phyloP scores from a whole-genome alignment of 2,888 invertebrate genomes.

The Actias luna region DNA sequence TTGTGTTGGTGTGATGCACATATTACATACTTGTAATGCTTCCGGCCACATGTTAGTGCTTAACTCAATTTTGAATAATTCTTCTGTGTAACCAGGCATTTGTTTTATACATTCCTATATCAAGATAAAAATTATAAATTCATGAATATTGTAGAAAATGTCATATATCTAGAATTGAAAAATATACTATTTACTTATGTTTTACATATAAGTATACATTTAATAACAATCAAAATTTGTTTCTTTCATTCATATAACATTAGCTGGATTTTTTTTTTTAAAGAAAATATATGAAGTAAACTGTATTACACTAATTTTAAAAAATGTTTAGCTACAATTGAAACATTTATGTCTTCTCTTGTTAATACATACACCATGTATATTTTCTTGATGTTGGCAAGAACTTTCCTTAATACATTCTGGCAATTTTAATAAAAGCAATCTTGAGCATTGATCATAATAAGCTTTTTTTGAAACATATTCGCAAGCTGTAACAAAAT shows the following conservation, averaged over 20 bases:
- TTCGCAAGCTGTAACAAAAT: slow-evolving; percentile 66
- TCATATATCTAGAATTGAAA: too few species aligned
- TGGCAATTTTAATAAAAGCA: slow-evolving; percentile 55
- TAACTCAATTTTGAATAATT: slow-evolving; percentile 63
- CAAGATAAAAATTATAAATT: neutral
- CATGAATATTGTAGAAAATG: too few species aligned
- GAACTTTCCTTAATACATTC: slow-evolving; percentile 43
- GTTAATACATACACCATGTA: slow-evolving; percentile 43
- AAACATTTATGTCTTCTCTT: too few species aligned
- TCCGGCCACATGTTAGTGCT: slow-evolving; percentile 67
- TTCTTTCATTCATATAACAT: too few species aligned
- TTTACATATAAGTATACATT: too few species aligned
- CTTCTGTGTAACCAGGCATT: slow-evolving; percentile 43
- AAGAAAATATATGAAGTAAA: too few species aligned
- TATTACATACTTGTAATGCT: slow-evolving; percentile 63
- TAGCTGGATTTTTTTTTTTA: too few species aligned
- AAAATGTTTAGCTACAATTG: too few species aligned
- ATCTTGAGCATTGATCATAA: slow-evolving; percentile 49
- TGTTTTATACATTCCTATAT: slow-evolving; percentile 2
- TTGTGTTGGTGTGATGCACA: slow-evolving; percentile 56
- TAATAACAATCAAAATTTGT: too few species aligned
- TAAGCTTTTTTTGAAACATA: slow-evolving; percentile 59
- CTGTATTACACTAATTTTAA: too few species aligned
- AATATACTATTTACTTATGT: too few species aligned
- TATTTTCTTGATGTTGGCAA: slow-evolving; percentile 49